phyloP scores from a whole-genome alignment of 2,113 vertebrate genomes.

The Xiphophorus maculatus region DNA sequence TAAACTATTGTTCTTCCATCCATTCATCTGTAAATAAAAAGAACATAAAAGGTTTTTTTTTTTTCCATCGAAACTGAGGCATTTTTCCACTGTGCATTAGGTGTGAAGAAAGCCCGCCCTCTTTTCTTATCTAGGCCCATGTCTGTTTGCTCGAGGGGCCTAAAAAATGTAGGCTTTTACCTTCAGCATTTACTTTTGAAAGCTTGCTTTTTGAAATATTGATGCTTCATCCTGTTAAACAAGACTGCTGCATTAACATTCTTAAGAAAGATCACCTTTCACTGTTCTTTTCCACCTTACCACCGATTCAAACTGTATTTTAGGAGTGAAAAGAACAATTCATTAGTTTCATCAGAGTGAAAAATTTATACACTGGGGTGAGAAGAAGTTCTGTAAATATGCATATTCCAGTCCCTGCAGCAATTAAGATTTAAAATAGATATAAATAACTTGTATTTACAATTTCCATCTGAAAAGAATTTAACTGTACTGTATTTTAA shows the following conservation, averaged over 20 bases:
- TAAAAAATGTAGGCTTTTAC: slow-evolving; percentile 43
- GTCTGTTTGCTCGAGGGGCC: slow-evolving; percentile 32
- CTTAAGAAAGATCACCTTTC: slow-evolving; percentile 5
- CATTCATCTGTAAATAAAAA: neutral
- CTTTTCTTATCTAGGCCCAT: slow-evolving; percentile 13
- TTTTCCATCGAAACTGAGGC: slow-evolving; percentile 6
- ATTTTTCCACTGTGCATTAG: slow-evolving; percentile 6
- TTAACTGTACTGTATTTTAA: neutral
- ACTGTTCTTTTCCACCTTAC: neutral
- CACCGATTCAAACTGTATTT: neutral
- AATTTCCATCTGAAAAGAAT: neutral
- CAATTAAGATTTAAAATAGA: neutral
- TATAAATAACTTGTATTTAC: neutral
- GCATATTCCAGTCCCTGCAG: neutral
- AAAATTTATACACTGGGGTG: no score
- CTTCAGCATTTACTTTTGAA: slow-evolving; percentile 47
- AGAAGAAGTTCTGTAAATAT: neutral
- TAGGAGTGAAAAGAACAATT: neutral
- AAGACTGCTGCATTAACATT: slow-evolving; percentile 64
- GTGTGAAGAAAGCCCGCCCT: slow-evolving; percentile 5
- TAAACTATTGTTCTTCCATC: neutral
- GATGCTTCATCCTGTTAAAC: slow-evolving; percentile 51
- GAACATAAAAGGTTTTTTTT: neutral
- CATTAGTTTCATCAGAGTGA: no score
- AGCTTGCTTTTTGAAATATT: slow-evolving; percentile 61